Percentiles rank a stretch among this genome's conserved stretches.
These are phyloP conservation scores for Lymantria monacha DNA, from an alignment of 2,888 invertebrate genomes.

Conservation along the genomic window DNA sequence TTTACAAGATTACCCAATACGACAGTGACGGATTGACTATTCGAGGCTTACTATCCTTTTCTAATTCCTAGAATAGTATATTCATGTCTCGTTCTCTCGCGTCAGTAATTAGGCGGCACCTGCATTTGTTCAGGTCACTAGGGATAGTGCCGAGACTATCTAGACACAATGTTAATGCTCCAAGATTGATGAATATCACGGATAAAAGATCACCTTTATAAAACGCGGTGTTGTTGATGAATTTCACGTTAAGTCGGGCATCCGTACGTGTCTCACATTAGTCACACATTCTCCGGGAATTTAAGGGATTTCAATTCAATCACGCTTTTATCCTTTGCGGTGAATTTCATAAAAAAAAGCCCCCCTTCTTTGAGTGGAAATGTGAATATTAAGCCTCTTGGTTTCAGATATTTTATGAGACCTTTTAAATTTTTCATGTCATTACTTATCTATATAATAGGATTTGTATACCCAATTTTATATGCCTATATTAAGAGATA, in stretches of 20 bases:
- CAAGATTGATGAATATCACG: slow-evolving; percentile 65
- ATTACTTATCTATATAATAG: not conserved
- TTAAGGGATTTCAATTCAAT: slow-evolving; percentile 29
- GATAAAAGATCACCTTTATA: slow-evolving; percentile 35
- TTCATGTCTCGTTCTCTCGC: slow-evolving; percentile 10
- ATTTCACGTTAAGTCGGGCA: slow-evolving; percentile 25
- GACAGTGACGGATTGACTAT: slow-evolving; percentile 79
- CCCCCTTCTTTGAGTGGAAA: slow-evolving; percentile 3
- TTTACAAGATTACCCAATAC: slow-evolving; percentile 74
- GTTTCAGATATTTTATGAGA: slow-evolving; percentile 1
- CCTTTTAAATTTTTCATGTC: not conserved
- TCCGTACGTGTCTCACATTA: slow-evolving; percentile 13
- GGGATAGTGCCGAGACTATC: slow-evolving; percentile 69
- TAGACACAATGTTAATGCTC: slow-evolving; percentile 68
- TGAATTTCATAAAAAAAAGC: slow-evolving; percentile 2
- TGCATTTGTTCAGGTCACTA: slow-evolving; percentile 73
- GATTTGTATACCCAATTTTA: not conserved
- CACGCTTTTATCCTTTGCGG: slow-evolving; percentile 14
- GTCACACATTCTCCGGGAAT: slow-evolving; percentile 24
- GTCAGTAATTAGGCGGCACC: slow-evolving; percentile 71
- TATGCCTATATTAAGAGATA: no score
- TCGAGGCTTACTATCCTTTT: slow-evolving; percentile 43
- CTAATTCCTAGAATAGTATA: slow-evolving; percentile 28
- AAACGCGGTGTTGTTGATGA: slow-evolving; percentile 28
- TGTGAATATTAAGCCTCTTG: slow-evolving; percentile 8